A percentile compares a stretch with the other conserved stretches of the same genome.
These are phyloP conservation scores for Aphrophora alni DNA, from an alignment of 2,888 invertebrate species.

Conservation along the genomic window DNA sequence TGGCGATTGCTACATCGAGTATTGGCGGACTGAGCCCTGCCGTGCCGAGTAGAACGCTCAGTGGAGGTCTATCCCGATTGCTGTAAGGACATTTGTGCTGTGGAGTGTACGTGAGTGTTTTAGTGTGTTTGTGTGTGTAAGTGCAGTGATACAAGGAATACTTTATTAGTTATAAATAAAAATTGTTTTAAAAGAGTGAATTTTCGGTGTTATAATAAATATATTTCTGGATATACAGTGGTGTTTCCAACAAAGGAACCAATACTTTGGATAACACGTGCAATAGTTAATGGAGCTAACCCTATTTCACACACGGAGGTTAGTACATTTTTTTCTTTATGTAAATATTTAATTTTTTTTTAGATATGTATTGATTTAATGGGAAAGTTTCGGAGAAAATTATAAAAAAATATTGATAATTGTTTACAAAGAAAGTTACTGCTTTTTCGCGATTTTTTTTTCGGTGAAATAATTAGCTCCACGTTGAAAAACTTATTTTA, in stretches of 20 bases:
- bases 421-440: too few species aligned
- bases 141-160: constrained; percentile 18
- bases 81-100: constrained; percentile 25
- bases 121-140: constrained; percentile 27
- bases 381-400: too few species aligned
- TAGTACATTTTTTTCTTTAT: constrained; percentile 16
- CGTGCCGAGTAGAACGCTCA: constrained; percentile 31
- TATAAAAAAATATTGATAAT: too few species aligned
- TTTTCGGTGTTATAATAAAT: not conserved
- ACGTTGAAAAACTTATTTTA: too few species aligned
- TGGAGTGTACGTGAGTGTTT: constrained; percentile 30
- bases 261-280: constrained; percentile 42
- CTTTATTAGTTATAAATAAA: not conserved
- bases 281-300: constrained; percentile 40
- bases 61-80: constrained; percentile 16
- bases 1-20: constrained; percentile 40
- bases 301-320: constrained; percentile 41
- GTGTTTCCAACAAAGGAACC: constrained; percentile 14
- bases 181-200: not conserved
- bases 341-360: not conserved
- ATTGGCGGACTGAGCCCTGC: constrained; percentile 19
- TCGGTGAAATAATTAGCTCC: too few species aligned
- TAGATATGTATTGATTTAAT: too few species aligned
- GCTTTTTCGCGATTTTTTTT: too few species aligned
- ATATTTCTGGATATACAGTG: not conserved